Percentiles rank a stretch among this genome's conserved stretches.
Evolutionary conservation across 2,113 vertebrate genomes (phyloP).

Genomic region (Ivindomyrus marchei): DNA sequence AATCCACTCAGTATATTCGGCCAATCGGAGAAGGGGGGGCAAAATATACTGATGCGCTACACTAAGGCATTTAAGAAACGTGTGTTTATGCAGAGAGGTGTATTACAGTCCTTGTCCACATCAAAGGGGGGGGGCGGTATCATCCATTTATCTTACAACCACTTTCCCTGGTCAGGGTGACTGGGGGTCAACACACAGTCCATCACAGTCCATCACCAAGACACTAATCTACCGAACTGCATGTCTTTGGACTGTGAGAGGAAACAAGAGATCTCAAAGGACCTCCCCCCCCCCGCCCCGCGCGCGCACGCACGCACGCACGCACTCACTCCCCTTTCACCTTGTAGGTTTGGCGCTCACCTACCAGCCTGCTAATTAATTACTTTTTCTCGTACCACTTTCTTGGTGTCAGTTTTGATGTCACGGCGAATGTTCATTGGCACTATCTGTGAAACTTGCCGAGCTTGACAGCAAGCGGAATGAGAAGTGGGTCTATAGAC

Average conservation of each 20-base stretch:
- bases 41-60: background rate
- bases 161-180: background rate
- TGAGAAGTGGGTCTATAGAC: background rate
- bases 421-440: background rate
- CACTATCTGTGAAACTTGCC: background rate
- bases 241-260: background rate
- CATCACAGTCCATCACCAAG: background rate
- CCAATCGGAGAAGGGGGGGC: background rate
- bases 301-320: too few relatives aligned
- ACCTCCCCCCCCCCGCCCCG: too few relatives aligned
- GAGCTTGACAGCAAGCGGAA: background rate
- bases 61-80: background rate
- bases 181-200: background rate
- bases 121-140: background rate
- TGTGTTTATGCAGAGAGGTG: background rate
- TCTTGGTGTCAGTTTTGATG: background rate
- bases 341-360: too few relatives aligned
- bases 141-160: background rate
- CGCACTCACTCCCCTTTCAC: too few relatives aligned
- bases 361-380: background rate
- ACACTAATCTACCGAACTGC: background rate
- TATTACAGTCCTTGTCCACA: background rate
- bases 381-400: background rate
- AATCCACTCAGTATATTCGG: background rate
- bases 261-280: background rate